Evolutionary conservation across 2,113 vertebrate genomes (phyloP), one percentile per base, ranked within the genome.

Genomic region (Herpailurus yagouaroundi): DNA sequence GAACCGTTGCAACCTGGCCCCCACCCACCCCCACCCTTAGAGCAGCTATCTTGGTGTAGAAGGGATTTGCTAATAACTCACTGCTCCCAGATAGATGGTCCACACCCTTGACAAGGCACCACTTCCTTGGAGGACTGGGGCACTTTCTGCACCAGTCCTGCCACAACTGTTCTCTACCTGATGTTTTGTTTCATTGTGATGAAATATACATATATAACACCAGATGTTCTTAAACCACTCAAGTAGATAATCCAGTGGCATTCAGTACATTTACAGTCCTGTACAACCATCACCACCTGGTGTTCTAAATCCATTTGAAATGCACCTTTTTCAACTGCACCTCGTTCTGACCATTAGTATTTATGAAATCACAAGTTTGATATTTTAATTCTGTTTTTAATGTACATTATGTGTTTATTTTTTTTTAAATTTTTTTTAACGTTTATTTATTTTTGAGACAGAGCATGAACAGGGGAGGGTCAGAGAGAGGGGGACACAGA

Each of bases 261-360:
- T 77, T 80, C 23, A 38, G 27, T n/a, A 25, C 48, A 21, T 41
- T 36, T 14, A 73, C 45, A 50, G 0, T 71, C 18, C 83, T 38
- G n/a, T 38, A 23, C 9, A 14, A 2, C 38, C 68, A n/a, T 76
- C 27, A 27, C 31, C 52, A 76, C 38, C 50, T 57, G 19, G 27
- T 82, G 36, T 92, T 94, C 41, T 81, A 81, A 76, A 77, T 81
- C 15, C 48, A 31, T 45, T 71, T 60, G 89, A 84, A 89, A 38
- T 16, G 4, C 4, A 71, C 19, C 38, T 12, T 94, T 73, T 85
- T 7, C 57, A 74, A 1, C 23, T 50, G 79, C 6, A 79, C 63
- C 13, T 89, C 41, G 38, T 33, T 83, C 18, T 85, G 36, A 81
- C n/a, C 8, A 7, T 36, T 66, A 64, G 48, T 91, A 74, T 29